These are phyloP conservation scores for Sebastes vulpes DNA, from an alignment of 2,797 vertebrate genomes.

Conservation along the genomic window DNA sequence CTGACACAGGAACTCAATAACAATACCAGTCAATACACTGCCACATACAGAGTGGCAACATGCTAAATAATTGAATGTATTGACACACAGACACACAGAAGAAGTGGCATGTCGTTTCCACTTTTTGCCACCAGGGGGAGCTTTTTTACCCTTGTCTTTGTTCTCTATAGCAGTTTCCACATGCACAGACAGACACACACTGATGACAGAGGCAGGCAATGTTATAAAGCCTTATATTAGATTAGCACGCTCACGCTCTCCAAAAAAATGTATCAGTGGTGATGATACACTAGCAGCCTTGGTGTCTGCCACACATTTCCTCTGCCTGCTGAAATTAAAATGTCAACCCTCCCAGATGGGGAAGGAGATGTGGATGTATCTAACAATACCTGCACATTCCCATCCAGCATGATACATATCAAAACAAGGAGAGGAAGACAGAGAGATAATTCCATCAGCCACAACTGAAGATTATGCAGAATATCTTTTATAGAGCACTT, in stretches of 20 bases:
- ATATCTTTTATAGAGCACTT: background rate
- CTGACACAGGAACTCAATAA: constrained; percentile 42
- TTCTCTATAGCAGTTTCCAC: constrained; percentile 31
- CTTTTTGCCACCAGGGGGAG: constrained; percentile 72
- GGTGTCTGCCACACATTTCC: constrained; percentile 35
- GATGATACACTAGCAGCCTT: constrained; percentile 43
- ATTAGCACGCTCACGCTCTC: constrained; percentile 49
- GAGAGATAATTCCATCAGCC: background rate
- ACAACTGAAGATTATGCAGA: constrained; percentile 5
- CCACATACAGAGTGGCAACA: constrained; percentile 41
- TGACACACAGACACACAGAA: constrained; percentile 46
- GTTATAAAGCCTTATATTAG: constrained; percentile 46
- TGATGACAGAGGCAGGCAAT: constrained; percentile 28
- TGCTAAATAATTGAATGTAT: constrained; percentile 67
- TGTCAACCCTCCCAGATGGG: constrained; percentile 33
- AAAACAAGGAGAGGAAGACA: constrained; percentile 34
- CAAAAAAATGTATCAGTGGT: constrained; percentile 38
- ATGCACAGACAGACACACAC: constrained; percentile 23
- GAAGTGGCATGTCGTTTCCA: background rate
- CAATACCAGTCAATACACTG: constrained; percentile 51
- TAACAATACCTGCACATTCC: constrained; percentile 31
- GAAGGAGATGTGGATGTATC: constrained; percentile 23
- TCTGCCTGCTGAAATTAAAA: constrained; percentile 70
- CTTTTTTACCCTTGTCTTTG: constrained; percentile 40
- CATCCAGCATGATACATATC: constrained; percentile 43